phyloP scores from a whole-genome alignment of 1,140 invertebrate species.

The Achroia grisella region DNA sequence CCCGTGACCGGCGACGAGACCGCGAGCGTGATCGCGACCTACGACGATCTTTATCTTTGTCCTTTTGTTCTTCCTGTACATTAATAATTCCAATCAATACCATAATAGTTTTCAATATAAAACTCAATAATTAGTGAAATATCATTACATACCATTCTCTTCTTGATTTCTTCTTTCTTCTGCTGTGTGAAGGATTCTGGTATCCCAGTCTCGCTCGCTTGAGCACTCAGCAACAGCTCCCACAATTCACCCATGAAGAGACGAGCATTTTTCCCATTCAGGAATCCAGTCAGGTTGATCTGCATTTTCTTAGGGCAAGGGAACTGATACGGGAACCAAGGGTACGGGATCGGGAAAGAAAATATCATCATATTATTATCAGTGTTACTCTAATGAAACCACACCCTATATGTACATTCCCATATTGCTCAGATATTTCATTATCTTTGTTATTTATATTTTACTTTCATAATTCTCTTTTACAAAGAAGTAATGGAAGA shows the following conservation, averaged over 20 bases:
- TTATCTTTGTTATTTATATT: not conserved
- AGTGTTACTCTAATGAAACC: not conserved
- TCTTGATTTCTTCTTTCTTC: slow-evolving; percentile 97
- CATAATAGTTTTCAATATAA: not conserved
- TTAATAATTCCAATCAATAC: too few species aligned
- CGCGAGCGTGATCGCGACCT: slow-evolving; percentile 54
- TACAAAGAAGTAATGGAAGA: slow-evolving; percentile 10
- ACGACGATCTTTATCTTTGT: slow-evolving; percentile 51
- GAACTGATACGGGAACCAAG: slow-evolving; percentile 74
- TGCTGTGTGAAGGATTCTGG: slow-evolving; percentile 94
- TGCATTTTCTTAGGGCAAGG: slow-evolving; percentile 99
- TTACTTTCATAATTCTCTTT: slow-evolving; percentile 7
- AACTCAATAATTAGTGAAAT: not conserved
- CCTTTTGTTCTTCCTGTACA: slow-evolving; percentile 43
- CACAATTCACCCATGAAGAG: slow-evolving; percentile 98
- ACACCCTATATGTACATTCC: not conserved
- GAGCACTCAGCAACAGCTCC: slow-evolving; percentile 95
- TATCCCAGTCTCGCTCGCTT: slow-evolving; percentile 95
- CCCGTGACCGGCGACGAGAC: slow-evolving; percentile 43
- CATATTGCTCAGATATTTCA: not conserved
- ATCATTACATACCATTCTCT: slow-evolving; percentile 62
- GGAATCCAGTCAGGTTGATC: slow-evolving; percentile 99
- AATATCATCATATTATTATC: slow-evolving; percentile 35
- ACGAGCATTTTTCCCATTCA: slow-evolving; percentile 98
- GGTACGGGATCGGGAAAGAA: slow-evolving; percentile 64